Evolutionary conservation across 2,888 invertebrate species (phyloP).

Genomic region (Orthonevra nobilis): DNA sequence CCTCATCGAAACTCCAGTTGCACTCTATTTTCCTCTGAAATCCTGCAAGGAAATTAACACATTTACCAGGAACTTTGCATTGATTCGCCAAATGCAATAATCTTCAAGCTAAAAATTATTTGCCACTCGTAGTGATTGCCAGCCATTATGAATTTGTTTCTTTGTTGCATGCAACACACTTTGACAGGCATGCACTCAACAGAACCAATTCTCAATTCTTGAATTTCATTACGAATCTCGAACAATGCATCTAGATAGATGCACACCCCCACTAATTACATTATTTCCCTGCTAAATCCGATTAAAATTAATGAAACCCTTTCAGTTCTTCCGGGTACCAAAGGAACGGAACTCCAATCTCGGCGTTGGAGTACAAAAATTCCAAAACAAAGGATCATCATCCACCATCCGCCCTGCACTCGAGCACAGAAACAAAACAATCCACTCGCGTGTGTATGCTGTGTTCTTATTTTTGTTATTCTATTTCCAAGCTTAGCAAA

Average conservation of each 20-base stretch:
- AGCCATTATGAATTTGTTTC: too few relatives aligned
- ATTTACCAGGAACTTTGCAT: too few relatives aligned
- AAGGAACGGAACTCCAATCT: constrained; percentile 45
- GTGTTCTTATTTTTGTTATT: too few relatives aligned
- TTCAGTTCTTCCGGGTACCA: constrained; percentile 15
- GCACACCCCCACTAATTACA: constrained; percentile 42
- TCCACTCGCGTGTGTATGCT: too few relatives aligned
- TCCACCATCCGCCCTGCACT: background rate
- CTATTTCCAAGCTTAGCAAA: too few relatives aligned
- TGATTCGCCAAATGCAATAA: too few relatives aligned
- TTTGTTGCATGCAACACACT: too few relatives aligned
- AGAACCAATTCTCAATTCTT: constrained; percentile 50
- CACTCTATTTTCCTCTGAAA: too few relatives aligned
- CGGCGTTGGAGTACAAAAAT: constrained; percentile 31
- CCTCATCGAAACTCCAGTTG: too few relatives aligned
- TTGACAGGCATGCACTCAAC: constrained; percentile 44
- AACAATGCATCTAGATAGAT: constrained; percentile 24
- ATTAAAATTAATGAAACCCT: constrained; percentile 68
- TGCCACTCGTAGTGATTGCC: too few relatives aligned
- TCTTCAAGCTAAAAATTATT: too few relatives aligned
- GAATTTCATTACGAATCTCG: constrained; percentile 48
- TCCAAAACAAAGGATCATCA: constrained; percentile 49
- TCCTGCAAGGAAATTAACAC: too few relatives aligned
- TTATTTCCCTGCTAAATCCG: constrained; percentile 60
- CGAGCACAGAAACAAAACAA: constrained; percentile 15